Evolutionary conservation across 2,113 vertebrate genomes (phyloP), one percentile per base, ranked within the genome.

Genomic region (Ictidomys tridecemlineatus): DNA sequence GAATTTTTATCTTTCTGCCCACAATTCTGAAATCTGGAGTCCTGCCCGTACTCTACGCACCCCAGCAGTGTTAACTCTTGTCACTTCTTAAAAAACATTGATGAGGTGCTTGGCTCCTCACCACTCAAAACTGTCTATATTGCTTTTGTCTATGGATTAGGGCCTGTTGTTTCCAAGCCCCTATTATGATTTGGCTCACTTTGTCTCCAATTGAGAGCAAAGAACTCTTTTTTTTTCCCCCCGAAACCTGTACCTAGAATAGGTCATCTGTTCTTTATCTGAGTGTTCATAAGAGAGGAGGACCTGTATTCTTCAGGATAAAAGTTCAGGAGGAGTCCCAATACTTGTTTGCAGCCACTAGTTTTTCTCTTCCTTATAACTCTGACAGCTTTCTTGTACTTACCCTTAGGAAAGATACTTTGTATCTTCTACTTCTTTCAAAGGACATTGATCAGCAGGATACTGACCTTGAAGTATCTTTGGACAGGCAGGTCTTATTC

Each of bases 371-470:
- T 92, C 22, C 61, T 37, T 80, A 0, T 45, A 94, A 89, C 39
- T 34, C 48, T 63, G 18, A 45, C 2, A 56, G 17, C 17, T 80
- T 10, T 76, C 88, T 61, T 65, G 22, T 58, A 5, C 74, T 13
- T 89, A 45, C 24, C 18, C 30, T 93, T 58, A 76, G 53, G 56
- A 93, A 61, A 78, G 26, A 1, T 32, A 69, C 45, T 85, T 45
- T 58, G 37, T 91, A 26, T 56, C 56, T 32, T 42, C 34, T 82
- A 8, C 18, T 87, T 92, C 80, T 82, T 91, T 51, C 74, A 74
- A 63, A 96, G 88, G 30, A 79, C 14, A 51, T 93, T 94, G 74
- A 42, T 79, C 82, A 93, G 78, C 56, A 70, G 61, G 61, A 26
- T 24, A 26, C 4, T 77, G 22, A 65, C 70, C 13, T 51, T 34